Evolutionary conservation across 2,888 invertebrate species (phyloP).

Genomic region (Argyresthia goedartella): DNA sequence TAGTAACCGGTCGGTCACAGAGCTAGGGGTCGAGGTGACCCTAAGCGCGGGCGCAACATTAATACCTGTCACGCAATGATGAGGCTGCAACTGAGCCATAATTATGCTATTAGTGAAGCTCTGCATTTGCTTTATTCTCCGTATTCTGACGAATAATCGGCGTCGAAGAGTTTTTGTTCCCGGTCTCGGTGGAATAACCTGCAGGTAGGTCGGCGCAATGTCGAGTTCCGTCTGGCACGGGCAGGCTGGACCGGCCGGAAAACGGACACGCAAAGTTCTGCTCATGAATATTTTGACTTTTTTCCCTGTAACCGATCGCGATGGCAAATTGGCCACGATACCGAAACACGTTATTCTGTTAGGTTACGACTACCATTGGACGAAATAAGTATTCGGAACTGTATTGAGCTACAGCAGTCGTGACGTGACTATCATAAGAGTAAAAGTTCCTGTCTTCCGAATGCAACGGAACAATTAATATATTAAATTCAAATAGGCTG

Average conservation of each 20-base stretch:
- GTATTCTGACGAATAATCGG: conserved; percentile 34
- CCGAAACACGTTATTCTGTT: too few species aligned
- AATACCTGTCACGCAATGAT: conserved; percentile 25
- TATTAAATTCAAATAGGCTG: neutral
- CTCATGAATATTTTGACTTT: too few species aligned
- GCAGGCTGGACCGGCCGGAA: conserved; percentile 23
- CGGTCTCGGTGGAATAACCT: conserved; percentile 49
- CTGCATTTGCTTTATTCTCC: conserved; percentile 22
- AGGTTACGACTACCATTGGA: too few species aligned
- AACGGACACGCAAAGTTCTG: too few species aligned
- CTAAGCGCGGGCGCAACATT: conserved; percentile 21
- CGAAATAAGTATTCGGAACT: too few species aligned
- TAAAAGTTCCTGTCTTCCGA: too few species aligned
- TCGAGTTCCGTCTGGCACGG: conserved; percentile 32
- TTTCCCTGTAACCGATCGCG: too few species aligned
- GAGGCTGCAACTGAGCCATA: conserved; percentile 16
- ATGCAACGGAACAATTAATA: too few species aligned
- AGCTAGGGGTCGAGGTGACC: conserved; percentile 26
- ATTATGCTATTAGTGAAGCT: conserved; percentile 24
- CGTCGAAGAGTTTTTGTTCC: conserved; percentile 45
- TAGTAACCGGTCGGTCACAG: neutral
- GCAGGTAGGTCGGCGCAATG: conserved; percentile 57
- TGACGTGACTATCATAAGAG: too few species aligned
- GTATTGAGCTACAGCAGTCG: too few species aligned
- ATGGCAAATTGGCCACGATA: too few species aligned